phyloP scores from a whole-genome alignment of 2,113 vertebrate genomes.

The Pseudopodoces humilis region DNA sequence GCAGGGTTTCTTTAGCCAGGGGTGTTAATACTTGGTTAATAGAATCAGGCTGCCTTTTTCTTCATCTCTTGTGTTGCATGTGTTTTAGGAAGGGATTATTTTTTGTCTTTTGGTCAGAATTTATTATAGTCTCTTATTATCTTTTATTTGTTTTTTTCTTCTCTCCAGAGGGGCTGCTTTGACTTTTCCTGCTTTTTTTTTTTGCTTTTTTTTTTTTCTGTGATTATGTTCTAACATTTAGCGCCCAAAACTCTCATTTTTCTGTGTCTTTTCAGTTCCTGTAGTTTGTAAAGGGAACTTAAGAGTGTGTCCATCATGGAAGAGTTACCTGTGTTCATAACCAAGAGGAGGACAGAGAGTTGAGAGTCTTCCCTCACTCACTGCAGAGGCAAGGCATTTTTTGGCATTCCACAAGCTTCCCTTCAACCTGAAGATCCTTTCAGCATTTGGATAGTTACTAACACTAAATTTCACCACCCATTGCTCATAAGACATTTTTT shows the following conservation, averaged over 20 bases:
- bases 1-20: slow-evolving; percentile 47
- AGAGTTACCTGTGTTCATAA: neutral
- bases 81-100: slow-evolving; percentile 3
- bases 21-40: slow-evolving; percentile 64
- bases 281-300: neutral
- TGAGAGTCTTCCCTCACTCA: neutral
- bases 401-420: neutral
- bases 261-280: neutral
- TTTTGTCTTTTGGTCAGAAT: slow-evolving; percentile 26
- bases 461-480: neutral
- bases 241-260: neutral
- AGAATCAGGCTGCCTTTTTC: slow-evolving; percentile 48
- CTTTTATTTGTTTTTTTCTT: neutral
- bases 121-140: neutral
- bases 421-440: neutral
- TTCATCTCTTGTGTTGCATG: slow-evolving; percentile 42
- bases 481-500: neutral
- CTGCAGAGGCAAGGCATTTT: neutral
- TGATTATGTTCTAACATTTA: neutral
- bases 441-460: neutral
- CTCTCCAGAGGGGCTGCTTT: neutral
- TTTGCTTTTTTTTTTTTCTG: neutral
- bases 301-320: neutral
- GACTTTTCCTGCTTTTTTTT: neutral
- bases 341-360: neutral